Conservation (phyloP, 2,113 vertebrate species). For the Pachyramphus minor region DNA sequence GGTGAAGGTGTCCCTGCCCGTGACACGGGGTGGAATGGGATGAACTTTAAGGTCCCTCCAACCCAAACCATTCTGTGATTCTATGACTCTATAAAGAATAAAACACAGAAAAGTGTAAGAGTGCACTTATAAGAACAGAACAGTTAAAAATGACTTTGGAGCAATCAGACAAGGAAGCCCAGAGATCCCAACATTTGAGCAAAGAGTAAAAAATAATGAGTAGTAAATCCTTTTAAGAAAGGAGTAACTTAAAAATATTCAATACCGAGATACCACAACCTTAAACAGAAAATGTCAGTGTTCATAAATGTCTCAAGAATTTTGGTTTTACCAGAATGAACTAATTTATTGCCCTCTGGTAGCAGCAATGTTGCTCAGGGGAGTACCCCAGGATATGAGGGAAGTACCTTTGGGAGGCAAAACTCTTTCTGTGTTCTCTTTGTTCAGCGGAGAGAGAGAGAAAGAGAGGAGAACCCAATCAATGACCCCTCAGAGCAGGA, state of each 20-base stretch:
- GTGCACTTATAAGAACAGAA: background rate
- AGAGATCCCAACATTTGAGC: background rate
- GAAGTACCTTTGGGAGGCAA: background rate
- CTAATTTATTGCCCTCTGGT: background rate
- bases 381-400: background rate
- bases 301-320: background rate
- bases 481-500: background rate
- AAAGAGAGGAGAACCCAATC: background rate
- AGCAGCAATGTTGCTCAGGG: background rate
- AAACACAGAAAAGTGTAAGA: background rate
- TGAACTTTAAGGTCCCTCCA: background rate
- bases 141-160: background rate
- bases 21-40: background rate
- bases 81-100: background rate
- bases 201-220: background rate
- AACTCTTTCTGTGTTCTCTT: background rate
- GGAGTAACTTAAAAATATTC: background rate
- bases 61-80: background rate
- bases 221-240: background rate
- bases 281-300: background rate
- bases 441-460: background rate
- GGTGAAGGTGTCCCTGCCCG: background rate
- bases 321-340: background rate
- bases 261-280: background rate
- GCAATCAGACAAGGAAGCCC: background rate